Base-by-base conservation (phyloP, 2,888 invertebrate species). In the Acronicta alni region DNA sequence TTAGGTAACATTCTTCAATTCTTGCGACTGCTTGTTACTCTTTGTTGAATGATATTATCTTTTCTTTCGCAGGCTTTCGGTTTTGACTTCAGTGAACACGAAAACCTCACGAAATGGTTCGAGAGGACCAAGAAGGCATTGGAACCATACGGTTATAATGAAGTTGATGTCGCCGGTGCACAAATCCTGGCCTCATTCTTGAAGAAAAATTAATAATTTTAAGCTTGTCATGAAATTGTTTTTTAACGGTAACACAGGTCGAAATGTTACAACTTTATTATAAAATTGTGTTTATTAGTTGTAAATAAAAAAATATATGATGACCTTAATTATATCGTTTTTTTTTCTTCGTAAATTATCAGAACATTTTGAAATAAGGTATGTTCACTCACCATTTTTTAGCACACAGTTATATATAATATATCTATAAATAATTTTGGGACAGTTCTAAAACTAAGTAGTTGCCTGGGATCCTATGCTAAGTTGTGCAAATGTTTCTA, bases 71-170 rank as follows among this genome's bases (percentile, higher is more conserved):
- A 96, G 95, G 94, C 92, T 10, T 90, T 95, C 14, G 92, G 85
- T 6, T 95, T 94, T 70, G 95, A 96, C 80, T 90, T 95, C 63
- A 92, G 92, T 18, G 89, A 93, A 45, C 95, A 95, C 76, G 94
- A 95, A 38, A 95, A 96, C 65, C 84, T 96, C 4, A 83, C 86
- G 3, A 93, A 94, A 16, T 97, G 97, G 97, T 96, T 95, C 67
- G 95, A 95, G 49, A 94, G 95, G 64, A 96, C 96, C 70, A 96
- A 96, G 87, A 95, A 95, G 16, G 94, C 93, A 16, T 86, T 97
- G 81, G 95, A 95, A 43, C 95, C 95, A 2, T 96, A 94, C 69
- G 97, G 96, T 0, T 97, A 97, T 80, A 95, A 96, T 47, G 97
- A 96, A 68, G 93, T 96, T 26, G 96, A 96, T 72, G 93, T 92